These are phyloP conservation scores for Drosophila albomicans DNA, from an alignment of 1,140 invertebrate genomes.

Conservation along the genomic window DNA sequence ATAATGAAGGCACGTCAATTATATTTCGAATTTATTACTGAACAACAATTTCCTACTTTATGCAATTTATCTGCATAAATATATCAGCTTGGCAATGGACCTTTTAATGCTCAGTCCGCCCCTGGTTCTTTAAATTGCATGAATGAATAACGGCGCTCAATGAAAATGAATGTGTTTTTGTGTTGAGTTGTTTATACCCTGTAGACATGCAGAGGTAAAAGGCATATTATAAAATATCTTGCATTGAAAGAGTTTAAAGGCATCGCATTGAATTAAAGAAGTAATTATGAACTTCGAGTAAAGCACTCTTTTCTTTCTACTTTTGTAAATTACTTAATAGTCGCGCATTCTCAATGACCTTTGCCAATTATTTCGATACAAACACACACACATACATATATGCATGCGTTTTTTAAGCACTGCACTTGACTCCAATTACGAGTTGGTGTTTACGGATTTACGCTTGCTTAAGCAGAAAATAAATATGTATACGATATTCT, in stretches of 20 bases:
- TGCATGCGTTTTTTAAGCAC: slow-evolving; percentile 20
- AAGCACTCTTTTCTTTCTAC: background rate
- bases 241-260: background rate
- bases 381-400: background rate
- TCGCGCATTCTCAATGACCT: background rate
- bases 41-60: background rate
- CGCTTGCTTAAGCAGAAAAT: slow-evolving; percentile 76
- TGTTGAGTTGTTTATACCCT: slow-evolving; percentile 20
- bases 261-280: background rate
- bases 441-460: slow-evolving; percentile 76
- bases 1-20: too few relatives aligned
- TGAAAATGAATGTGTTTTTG: slow-evolving; percentile 17
- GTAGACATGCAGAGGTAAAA: background rate
- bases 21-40: too few relatives aligned
- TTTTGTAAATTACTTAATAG: background rate
- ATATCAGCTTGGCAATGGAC: background rate
- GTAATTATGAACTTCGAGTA: background rate
- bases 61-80: background rate
- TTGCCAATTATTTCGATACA: background rate
- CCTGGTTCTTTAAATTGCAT: slow-evolving; percentile 15
- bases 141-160: slow-evolving; percentile 26
- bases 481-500: slow-evolving; percentile 31
- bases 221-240: background rate
- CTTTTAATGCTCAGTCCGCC: background rate
- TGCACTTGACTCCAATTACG: slow-evolving; percentile 80